phyloP scores from a whole-genome alignment of 1,140 invertebrate genomes.

The Lordiphosa mommai region DNA sequence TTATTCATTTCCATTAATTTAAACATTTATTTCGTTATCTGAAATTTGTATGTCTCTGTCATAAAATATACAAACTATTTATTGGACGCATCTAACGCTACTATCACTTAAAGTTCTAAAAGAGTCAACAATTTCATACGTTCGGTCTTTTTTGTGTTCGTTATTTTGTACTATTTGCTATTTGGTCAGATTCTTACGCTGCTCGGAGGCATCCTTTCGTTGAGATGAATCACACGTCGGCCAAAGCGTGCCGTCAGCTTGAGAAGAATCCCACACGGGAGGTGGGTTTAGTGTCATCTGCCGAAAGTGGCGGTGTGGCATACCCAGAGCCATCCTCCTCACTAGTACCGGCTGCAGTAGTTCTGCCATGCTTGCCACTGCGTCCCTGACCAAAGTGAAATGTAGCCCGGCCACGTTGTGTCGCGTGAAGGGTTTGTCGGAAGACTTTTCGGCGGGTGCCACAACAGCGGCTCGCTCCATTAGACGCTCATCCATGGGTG shows the following conservation, averaged over 20 bases:
- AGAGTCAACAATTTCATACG: slow-evolving; percentile 5
- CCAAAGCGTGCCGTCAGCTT: slow-evolving; percentile 63
- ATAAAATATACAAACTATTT: slow-evolving; percentile 34
- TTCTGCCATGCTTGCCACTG: slow-evolving; percentile 36
- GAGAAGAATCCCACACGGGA: slow-evolving; percentile 60
- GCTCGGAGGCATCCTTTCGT: slow-evolving; percentile 62
- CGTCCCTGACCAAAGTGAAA: slow-evolving; percentile 68
- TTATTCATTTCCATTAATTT: slow-evolving; percentile 4
- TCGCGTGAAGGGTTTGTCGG: slow-evolving; percentile 57
- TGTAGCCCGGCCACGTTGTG: slow-evolving; percentile 55
- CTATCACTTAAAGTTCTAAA: slow-evolving; percentile 39
- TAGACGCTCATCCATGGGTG: slow-evolving; percentile 35
- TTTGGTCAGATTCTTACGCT: slow-evolving; percentile 67
- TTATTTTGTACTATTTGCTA: slow-evolving; percentile 18
- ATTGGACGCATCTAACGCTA: slow-evolving; percentile 18
- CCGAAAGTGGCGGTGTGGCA: slow-evolving; percentile 38
- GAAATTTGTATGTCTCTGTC: slow-evolving; percentile 15
- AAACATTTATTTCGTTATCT: slow-evolving; percentile 16
- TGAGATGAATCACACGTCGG: slow-evolving; percentile 51
- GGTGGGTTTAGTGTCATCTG: slow-evolving; percentile 60
- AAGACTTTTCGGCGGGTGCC: slow-evolving; percentile 22
- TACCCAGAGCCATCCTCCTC: slow-evolving; percentile 38
- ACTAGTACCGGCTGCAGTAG: not conserved
- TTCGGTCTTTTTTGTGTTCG: not conserved
- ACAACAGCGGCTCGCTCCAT: no score